Conservation (phyloP, 1,140 invertebrate genomes). For the Patella vulgata region DNA sequence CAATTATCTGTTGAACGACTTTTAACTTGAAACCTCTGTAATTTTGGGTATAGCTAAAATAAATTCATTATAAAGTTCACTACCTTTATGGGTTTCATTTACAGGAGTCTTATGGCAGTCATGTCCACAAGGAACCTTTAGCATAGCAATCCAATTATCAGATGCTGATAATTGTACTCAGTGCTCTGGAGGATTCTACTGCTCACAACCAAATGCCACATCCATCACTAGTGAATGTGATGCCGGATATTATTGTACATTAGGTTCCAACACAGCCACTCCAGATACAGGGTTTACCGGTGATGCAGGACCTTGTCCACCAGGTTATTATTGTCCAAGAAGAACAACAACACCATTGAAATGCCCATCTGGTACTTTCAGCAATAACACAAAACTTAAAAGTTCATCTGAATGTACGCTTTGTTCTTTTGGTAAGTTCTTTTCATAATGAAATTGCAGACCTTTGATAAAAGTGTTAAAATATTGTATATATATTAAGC, state of each 20-base stretch:
- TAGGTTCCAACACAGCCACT: constrained; percentile 51
- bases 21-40: too few species aligned
- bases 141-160: constrained; percentile 44
- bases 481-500: too few species aligned
- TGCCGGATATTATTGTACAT: constrained; percentile 60
- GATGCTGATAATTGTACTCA: constrained; percentile 52
- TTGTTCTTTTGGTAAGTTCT: constrained; percentile 51
- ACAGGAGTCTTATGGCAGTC: constrained; percentile 43
- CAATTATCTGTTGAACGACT: too few species aligned
- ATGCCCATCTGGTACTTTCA: constrained; percentile 57
- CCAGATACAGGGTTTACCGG: constrained; percentile 51
- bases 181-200: constrained; percentile 58
- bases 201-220: constrained; percentile 45
- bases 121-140: constrained; percentile 60
- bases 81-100: too few species aligned
- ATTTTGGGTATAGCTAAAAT: too few species aligned
- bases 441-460: too few species aligned
- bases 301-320: constrained; percentile 53
- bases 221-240: constrained; percentile 48
- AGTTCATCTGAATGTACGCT: constrained; percentile 32
- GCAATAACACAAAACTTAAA: constrained; percentile 49
- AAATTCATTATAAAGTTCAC: too few species aligned
- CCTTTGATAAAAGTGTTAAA: too few species aligned
- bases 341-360: constrained; percentile 39
- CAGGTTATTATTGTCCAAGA: constrained; percentile 51